phyloP scores from a whole-genome alignment of 2,888 invertebrate species.

The Metallyticus violacea region DNA sequence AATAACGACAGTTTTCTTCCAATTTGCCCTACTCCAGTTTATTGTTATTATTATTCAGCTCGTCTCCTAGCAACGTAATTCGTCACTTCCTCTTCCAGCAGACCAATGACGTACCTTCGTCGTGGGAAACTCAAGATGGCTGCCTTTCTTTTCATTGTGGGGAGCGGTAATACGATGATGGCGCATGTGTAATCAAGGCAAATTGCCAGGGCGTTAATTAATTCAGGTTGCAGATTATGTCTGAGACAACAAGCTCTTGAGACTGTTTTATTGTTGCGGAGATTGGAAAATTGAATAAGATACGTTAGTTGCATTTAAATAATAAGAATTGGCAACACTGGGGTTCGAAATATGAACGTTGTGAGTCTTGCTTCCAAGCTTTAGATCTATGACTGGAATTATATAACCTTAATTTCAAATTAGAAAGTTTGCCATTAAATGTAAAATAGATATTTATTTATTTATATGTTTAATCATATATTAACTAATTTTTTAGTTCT shows the following conservation, averaged over 20 bases:
- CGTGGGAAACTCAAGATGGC: neutral
- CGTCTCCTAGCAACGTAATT: neutral
- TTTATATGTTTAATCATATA: no score
- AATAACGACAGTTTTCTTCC: neutral
- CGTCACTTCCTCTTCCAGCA: neutral
- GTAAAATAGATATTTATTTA: no score
- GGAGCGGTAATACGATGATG: neutral
- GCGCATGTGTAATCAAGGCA: neutral
- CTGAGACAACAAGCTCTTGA: neutral
- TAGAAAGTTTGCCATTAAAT: no score
- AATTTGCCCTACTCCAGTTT: neutral
- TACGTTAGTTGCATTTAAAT: no score
- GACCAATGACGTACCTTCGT: neutral
- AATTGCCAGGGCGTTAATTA: neutral
- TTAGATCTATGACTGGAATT: no score
- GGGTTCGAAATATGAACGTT: no score
- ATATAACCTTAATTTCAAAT: no score
- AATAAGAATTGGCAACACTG: no score
- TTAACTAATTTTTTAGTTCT: no score
- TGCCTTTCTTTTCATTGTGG: neutral
- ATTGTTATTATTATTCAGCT: neutral
- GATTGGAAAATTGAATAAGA: neutral
- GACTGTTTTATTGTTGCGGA: neutral
- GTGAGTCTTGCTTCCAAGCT: no score
- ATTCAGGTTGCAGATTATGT: neutral